These are phyloP conservation scores for Morpho deidamia DNA, from an alignment of 2,888 invertebrate species.

Conservation along the genomic window DNA sequence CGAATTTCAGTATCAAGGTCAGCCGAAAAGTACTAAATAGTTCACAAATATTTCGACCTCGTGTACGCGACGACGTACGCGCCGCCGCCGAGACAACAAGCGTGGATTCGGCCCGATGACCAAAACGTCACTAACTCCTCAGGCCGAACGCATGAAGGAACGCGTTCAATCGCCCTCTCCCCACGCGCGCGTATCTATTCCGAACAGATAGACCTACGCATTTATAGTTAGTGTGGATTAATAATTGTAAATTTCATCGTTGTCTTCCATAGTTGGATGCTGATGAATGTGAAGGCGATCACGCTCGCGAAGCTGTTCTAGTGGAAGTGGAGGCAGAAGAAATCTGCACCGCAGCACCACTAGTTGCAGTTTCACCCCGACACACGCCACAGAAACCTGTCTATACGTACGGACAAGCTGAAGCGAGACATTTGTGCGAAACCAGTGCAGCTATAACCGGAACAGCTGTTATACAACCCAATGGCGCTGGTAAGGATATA, in stretches of 20 bases:
- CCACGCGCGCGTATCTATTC: no score
- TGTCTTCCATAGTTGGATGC: conserved; percentile 40
- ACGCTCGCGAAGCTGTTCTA: conserved; percentile 85
- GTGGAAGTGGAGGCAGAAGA: conserved; percentile 90
- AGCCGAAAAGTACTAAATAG: no score
- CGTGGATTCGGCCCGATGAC: no score
- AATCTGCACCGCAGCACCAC: conserved; percentile 86
- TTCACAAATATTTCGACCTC: no score
- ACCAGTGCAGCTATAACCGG: conserved; percentile 65
- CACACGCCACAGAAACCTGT: conserved; percentile 84
- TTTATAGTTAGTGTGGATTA: no score
- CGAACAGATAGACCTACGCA: no score
- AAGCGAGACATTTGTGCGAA: conserved; percentile 68
- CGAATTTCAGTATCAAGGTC: no score
- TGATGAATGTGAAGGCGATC: conserved; percentile 54
- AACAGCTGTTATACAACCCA: conserved; percentile 63
- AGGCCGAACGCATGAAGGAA: no score
- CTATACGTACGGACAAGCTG: conserved; percentile 83
- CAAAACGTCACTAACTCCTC: no score
- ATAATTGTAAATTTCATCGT: not conserved
- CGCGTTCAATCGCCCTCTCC: no score
- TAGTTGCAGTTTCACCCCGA: conserved; percentile 80
- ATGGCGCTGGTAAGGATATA: conserved; percentile 47
- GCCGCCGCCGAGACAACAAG: no score
- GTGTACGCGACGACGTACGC: no score